phyloP scores from a whole-genome alignment of 1,140 invertebrate genomes.

The Bombus fervidus region DNA sequence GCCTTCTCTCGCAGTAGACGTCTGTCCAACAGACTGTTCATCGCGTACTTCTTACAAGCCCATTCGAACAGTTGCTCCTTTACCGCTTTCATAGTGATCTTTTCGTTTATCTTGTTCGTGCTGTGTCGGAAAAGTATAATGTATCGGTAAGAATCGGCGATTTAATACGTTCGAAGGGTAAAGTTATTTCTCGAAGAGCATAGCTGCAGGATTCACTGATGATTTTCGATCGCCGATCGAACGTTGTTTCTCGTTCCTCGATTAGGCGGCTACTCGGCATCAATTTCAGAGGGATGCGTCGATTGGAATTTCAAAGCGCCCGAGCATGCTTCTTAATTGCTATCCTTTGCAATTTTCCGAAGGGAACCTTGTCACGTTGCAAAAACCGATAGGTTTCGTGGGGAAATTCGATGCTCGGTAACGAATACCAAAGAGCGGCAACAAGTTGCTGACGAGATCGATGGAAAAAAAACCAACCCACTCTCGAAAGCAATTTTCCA shows the following conservation, averaged over 20 bases:
- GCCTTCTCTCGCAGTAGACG: conserved; percentile 66
- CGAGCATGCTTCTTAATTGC: background rate
- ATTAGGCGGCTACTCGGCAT: background rate
- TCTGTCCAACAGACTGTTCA: conserved; percentile 62
- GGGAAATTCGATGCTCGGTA: background rate
- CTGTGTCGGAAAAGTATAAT: too few species aligned
- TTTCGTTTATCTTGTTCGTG: background rate
- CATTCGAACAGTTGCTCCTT: conserved; percentile 70
- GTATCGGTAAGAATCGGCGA: background rate
- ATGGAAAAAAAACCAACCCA: background rate
- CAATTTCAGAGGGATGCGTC: background rate
- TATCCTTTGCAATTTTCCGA: background rate
- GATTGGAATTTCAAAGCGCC: background rate
- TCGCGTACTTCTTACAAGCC: conserved; percentile 71
- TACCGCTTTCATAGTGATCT: conserved; percentile 13
- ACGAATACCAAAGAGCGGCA: background rate
- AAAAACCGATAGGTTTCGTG: background rate
- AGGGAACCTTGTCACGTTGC: rapidly evolving
- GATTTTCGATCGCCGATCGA: conserved; percentile 34
- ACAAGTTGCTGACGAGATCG: background rate
- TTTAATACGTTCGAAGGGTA: background rate
- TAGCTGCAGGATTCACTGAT: background rate
- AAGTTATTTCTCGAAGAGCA: background rate
- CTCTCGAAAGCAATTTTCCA: conserved; percentile 16
- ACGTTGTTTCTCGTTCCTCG: conserved; percentile 13